These are phyloP conservation scores for Eleutherodactylus coqui DNA, from an alignment of 2,797 vertebrate species.

Conservation along the genomic window DNA sequence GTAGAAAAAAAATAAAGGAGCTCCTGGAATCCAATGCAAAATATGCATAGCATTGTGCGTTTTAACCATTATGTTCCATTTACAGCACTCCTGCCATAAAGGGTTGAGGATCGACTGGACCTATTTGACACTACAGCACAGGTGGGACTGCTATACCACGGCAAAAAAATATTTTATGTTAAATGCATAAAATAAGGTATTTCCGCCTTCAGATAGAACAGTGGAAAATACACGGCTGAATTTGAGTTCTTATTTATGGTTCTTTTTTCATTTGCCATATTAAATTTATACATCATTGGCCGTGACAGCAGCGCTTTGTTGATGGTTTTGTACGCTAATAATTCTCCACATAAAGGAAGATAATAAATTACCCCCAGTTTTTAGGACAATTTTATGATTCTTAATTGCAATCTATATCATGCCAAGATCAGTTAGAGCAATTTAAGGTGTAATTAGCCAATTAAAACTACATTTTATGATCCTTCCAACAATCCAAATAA, in stretches of 20 bases:
- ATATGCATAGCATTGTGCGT: too few species aligned
- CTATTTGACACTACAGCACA: neutral
- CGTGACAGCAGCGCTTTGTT: constrained; percentile 31
- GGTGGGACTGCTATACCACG: neutral
- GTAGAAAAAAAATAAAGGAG: too few species aligned
- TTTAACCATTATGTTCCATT: too few species aligned
- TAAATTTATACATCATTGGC: constrained; percentile 32
- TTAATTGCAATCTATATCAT: constrained; percentile 53
- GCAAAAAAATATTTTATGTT: neutral
- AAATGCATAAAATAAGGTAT: neutral
- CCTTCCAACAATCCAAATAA: constrained; percentile 43
- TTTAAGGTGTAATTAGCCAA: constrained; percentile 60
- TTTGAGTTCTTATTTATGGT: constrained; percentile 19
- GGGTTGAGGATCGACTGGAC: too few species aligned
- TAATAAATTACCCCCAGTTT: constrained; percentile 53
- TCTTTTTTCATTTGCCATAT: constrained; percentile 36
- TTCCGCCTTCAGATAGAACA: neutral
- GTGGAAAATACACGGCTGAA: constrained; percentile 19
- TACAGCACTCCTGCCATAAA: too few species aligned
- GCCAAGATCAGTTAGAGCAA: constrained; percentile 53
- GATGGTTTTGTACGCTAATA: constrained; percentile 49
- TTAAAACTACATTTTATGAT: constrained; percentile 54
- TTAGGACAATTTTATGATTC: constrained; percentile 49
- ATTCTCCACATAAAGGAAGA: constrained; percentile 43
- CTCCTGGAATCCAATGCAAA: too few species aligned